Percentiles rank a stretch among this genome's conserved stretches.
These are phyloP conservation scores for Electrona antarctica DNA, from an alignment of 2,113 vertebrate genomes.

Conservation along the genomic window DNA sequence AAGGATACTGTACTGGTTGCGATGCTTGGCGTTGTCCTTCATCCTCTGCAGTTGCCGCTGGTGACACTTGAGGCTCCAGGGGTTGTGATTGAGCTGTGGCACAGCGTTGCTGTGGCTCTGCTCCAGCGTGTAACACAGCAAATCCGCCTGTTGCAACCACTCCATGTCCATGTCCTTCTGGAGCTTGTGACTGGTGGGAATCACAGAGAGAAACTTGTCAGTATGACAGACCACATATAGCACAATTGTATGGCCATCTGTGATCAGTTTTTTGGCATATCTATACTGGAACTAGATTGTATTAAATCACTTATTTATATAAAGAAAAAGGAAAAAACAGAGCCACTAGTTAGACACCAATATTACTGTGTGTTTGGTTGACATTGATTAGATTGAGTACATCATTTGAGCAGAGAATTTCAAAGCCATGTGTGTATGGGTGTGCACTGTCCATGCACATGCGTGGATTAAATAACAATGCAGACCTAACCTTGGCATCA, in stretches of 20 bases:
- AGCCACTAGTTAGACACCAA: too few relatives aligned
- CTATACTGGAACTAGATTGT: too few relatives aligned
- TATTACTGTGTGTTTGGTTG: too few relatives aligned
- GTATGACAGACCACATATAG: neutral
- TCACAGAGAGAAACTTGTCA: neutral
- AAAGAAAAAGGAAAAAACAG: too few relatives aligned
- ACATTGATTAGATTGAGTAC: too few relatives aligned
- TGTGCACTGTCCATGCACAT: constrained; percentile 1
- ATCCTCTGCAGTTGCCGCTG: constrained; percentile 93
- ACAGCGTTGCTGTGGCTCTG: constrained; percentile 88
- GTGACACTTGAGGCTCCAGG: constrained; percentile 97
- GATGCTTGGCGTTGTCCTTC: constrained; percentile 94
- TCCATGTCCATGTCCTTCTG: constrained; percentile 91
- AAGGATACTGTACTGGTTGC: constrained; percentile 99
- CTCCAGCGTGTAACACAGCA: constrained; percentile 90
- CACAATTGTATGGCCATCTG: too few relatives aligned
- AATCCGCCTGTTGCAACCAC: constrained; percentile 89
- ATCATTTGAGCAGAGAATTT: too few relatives aligned
- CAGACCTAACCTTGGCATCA: constrained; percentile 1
- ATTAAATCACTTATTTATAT: too few relatives aligned
- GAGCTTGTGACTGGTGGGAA: constrained; percentile 80
- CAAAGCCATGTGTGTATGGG: neutral
- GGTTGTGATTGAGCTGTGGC: constrained; percentile 93
- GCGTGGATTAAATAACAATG: constrained; percentile 28
- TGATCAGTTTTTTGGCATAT: too few relatives aligned